Percentiles rank a stretch among this genome's conserved stretches.
Conservation (phyloP, 2,797 vertebrate species). For the Coccyzus lansbergi region DNA sequence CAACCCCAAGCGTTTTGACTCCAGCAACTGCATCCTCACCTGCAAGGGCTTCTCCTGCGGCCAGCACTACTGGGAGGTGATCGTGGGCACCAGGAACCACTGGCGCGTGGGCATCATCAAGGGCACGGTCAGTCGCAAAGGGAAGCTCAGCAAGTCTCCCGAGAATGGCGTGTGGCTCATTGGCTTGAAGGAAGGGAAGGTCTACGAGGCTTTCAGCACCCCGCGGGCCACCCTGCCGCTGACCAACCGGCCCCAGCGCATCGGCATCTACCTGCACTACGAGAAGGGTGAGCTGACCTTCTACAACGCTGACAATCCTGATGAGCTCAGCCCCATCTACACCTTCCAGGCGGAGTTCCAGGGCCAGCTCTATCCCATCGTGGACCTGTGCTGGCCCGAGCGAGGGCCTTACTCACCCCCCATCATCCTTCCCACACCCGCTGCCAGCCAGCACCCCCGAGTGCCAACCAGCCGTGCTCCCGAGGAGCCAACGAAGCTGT, state of each 20-base stretch:
- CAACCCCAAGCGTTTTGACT: constrained; percentile 84
- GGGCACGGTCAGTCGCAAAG: constrained; percentile 81
- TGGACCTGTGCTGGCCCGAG: constrained; percentile 87
- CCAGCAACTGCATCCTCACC: constrained; percentile 84
- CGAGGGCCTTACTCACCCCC: constrained; percentile 79
- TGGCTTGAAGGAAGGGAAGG: constrained; percentile 81
- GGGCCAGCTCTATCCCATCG: constrained; percentile 85
- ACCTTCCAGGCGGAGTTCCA: constrained; percentile 85
- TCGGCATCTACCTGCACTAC: constrained; percentile 85
- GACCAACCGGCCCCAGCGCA: constrained; percentile 64
- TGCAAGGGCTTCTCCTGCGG: constrained; percentile 85
- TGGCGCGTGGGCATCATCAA: constrained; percentile 86
- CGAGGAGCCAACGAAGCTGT: constrained; percentile 4
- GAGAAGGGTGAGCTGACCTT: constrained; percentile 82
- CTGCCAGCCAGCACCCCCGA: neutral
- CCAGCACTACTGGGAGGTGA: constrained; percentile 89
- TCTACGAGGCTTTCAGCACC: constrained; percentile 82
- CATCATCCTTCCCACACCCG: constrained; percentile 69
- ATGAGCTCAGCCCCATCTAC: constrained; percentile 82
- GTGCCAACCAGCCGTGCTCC: neutral
- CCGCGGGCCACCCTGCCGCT: constrained; percentile 77
- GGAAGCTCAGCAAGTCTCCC: constrained; percentile 83
- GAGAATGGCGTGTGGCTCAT: constrained; percentile 85
- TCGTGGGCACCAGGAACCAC: constrained; percentile 82
- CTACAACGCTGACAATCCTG: constrained; percentile 79